Evolutionary conservation across 2,888 invertebrate species (phyloP).

Genomic region (Amaurobius ferox): DNA sequence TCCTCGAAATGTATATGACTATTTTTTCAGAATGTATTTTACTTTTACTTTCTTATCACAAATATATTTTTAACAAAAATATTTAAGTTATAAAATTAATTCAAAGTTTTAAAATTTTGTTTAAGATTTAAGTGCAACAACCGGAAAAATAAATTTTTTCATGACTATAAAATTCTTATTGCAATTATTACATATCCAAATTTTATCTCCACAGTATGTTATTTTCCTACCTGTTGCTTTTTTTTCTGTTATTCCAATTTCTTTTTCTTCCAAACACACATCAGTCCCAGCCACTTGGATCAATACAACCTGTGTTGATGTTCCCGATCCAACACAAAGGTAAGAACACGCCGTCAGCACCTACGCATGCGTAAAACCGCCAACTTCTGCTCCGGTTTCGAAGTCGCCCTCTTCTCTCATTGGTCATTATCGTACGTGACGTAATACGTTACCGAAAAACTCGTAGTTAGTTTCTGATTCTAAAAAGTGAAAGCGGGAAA

Average conservation of each 20-base stretch:
- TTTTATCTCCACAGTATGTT: too few species aligned
- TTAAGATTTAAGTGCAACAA: too few species aligned
- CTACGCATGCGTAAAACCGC: constrained; percentile 27
- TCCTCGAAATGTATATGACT: too few species aligned
- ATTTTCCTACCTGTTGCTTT: constrained; percentile 9
- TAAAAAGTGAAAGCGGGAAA: constrained; percentile 36
- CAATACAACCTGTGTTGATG: constrained; percentile 13
- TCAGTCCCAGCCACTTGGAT: constrained; percentile 14
- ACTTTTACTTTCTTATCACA: too few species aligned
- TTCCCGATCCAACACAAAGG: constrained; percentile 41
- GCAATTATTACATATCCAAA: too few species aligned
- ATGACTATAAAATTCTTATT: too few species aligned
- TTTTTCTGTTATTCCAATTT: not conserved
- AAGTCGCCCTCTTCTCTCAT: constrained; percentile 26
- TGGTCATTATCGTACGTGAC: constrained; percentile 1
- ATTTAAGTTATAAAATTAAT: too few species aligned
- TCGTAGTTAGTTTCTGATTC: constrained; percentile 22
- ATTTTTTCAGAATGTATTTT: too few species aligned
- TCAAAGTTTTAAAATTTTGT: too few species aligned
- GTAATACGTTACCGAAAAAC: constrained; percentile 26
- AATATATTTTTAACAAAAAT: too few species aligned
- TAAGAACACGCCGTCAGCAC: constrained; percentile 13
- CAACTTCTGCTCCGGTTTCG: constrained; percentile 58
- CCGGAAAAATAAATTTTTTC: too few species aligned
- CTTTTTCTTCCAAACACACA: not conserved